Conservation (phyloP, 2,888 invertebrate genomes). For the Polymixis lichenea region DNA sequence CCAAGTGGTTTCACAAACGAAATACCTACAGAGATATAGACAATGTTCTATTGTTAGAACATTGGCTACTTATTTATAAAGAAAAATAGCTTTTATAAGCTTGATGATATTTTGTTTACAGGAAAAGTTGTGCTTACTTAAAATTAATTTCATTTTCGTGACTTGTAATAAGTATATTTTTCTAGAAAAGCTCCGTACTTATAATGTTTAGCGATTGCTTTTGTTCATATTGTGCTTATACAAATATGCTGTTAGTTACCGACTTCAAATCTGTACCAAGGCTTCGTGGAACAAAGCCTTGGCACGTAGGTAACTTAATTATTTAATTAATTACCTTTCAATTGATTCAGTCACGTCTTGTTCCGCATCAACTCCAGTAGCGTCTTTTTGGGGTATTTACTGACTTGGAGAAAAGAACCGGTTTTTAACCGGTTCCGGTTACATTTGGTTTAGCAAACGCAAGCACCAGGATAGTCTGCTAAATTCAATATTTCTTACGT, state of each 20-base stretch:
- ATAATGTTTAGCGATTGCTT: background rate
- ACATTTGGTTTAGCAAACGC: too few relatives aligned
- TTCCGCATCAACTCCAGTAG: background rate
- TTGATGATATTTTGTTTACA: conserved; percentile 41
- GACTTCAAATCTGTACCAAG: background rate
- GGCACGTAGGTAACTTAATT: too few relatives aligned
- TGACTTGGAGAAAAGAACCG: too few relatives aligned
- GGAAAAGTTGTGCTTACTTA: conserved; percentile 20
- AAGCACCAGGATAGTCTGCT: too few relatives aligned
- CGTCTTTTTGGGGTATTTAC: too few relatives aligned
- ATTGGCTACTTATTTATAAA: conserved; percentile 59
- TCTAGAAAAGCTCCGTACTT: background rate
- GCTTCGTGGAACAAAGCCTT: background rate
- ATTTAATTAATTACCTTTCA: background rate
- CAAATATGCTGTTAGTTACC: background rate
- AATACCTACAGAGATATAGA: conserved; percentile 54
- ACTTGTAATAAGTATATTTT: background rate
- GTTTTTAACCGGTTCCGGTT: too few relatives aligned
- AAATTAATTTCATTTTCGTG: conserved; percentile 17
- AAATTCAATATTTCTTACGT: too few relatives aligned
- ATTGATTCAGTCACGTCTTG: background rate
- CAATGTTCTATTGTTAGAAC: conserved; percentile 61
- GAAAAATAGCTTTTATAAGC: conserved; percentile 41
- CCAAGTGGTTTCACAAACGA: conserved; percentile 17
- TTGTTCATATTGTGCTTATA: background rate